Conservation (phyloP, 2,797 vertebrate genomes). For the Scolopax rusticola region DNA sequence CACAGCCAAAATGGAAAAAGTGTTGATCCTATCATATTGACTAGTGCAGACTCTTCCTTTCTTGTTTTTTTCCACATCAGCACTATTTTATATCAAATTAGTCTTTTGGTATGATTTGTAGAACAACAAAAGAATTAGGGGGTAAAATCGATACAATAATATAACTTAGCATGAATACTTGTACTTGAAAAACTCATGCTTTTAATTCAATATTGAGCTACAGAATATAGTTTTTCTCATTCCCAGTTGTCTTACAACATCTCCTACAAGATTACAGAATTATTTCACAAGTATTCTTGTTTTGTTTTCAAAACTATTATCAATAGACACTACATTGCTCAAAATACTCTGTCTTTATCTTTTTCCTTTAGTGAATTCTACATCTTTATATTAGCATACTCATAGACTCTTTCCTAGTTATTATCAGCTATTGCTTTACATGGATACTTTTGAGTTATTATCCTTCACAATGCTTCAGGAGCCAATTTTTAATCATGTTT, state of each 20-base stretch:
- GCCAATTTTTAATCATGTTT: not conserved
- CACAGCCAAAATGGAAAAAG: slow-evolving; percentile 24
- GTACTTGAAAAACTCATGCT: not conserved
- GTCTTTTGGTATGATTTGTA: not conserved
- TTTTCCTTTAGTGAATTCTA: not conserved
- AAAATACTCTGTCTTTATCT: not conserved
- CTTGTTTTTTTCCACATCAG: not conserved
- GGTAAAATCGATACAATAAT: not conserved
- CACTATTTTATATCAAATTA: slow-evolving; percentile 26
- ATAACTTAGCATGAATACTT: not conserved
- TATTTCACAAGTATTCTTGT: not conserved
- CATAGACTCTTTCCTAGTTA: not conserved
- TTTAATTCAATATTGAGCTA: not conserved
- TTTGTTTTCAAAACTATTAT: not conserved
- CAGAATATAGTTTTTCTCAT: not conserved
- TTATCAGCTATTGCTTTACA: not conserved
- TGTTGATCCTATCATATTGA: not conserved
- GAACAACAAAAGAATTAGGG: not conserved
- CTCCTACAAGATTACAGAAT: not conserved
- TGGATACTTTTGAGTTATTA: not conserved
- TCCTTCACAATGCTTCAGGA: not conserved
- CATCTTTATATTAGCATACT: not conserved
- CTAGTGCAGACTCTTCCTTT: not conserved
- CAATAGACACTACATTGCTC: not conserved
- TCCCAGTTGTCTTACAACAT: not conserved